These are phyloP conservation scores for Psilopogon haemacephalus DNA, from an alignment of 2,113 vertebrate genomes.

Conservation along the genomic window DNA sequence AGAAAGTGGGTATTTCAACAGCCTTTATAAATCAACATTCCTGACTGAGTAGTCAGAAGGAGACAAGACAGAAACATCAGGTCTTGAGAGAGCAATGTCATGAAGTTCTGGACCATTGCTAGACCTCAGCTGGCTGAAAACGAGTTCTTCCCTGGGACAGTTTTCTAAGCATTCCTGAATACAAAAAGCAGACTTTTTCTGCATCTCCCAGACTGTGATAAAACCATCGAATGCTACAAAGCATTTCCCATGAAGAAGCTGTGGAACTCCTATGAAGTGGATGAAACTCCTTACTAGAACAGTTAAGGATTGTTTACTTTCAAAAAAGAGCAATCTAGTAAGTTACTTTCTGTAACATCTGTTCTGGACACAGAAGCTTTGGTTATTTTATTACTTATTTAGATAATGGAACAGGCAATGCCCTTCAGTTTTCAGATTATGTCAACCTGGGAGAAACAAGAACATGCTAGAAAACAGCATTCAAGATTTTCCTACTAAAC, in stretches of 20 bases:
- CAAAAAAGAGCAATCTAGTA: background rate
- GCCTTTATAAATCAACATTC: slow-evolving; percentile 29
- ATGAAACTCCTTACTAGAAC: background rate
- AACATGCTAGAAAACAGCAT: background rate
- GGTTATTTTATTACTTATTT: background rate
- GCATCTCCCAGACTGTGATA: background rate
- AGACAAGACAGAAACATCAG: background rate
- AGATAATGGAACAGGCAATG: background rate
- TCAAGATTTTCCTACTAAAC: background rate
- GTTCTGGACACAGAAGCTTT: background rate
- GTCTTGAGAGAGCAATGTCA: background rate
- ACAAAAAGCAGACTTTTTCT: background rate
- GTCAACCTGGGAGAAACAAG: background rate
- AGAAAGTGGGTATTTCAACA: slow-evolving; percentile 44
- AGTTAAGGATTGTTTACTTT: background rate
- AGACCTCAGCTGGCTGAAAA: slow-evolving; percentile 10
- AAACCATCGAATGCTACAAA: background rate
- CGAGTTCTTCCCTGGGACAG: background rate
- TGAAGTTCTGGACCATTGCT: background rate
- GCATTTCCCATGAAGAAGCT: background rate
- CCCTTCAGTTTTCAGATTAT: background rate
- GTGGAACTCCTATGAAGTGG: background rate
- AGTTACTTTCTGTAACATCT: background rate
- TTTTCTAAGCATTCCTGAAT: background rate
- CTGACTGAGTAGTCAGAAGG: background rate